These are phyloP conservation scores for Micropoecilia bifurca DNA, from an alignment of 2,797 vertebrate species.

Conservation along the genomic window DNA sequence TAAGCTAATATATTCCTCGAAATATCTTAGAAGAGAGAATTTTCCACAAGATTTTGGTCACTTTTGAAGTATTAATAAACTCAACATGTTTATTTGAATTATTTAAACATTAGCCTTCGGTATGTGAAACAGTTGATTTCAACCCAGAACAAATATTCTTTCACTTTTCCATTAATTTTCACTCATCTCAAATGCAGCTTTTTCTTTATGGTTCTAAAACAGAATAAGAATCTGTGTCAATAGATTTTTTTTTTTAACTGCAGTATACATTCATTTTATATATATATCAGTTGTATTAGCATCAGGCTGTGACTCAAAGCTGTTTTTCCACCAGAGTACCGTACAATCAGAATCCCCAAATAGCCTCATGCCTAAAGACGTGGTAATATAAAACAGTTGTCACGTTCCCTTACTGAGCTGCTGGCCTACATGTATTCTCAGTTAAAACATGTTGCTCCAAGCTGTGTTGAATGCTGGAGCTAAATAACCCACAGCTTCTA, in stretches of 20 bases:
- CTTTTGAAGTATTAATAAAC: no score
- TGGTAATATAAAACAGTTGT: conserved; percentile 15
- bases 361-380: neutral
- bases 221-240: no score
- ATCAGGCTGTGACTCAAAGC: neutral
- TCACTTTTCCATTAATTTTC: no score
- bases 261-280: neutral
- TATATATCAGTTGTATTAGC: neutral
- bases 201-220: no score
- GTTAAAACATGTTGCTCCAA: neutral
- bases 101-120: no score
- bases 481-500: neutral
- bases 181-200: no score
- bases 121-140: no score
- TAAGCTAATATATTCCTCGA: no score
- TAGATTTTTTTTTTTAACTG: neutral
- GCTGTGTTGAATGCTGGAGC: neutral
- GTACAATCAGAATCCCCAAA: neutral
- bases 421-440: neutral
- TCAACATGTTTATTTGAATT: no score
- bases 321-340: neutral
- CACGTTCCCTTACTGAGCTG: conserved; percentile 5
- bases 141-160: no score
- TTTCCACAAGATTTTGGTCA: no score
- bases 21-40: no score